Base-by-base conservation (phyloP, 1,140 invertebrate species). In the Drosophila simulans region DNA sequence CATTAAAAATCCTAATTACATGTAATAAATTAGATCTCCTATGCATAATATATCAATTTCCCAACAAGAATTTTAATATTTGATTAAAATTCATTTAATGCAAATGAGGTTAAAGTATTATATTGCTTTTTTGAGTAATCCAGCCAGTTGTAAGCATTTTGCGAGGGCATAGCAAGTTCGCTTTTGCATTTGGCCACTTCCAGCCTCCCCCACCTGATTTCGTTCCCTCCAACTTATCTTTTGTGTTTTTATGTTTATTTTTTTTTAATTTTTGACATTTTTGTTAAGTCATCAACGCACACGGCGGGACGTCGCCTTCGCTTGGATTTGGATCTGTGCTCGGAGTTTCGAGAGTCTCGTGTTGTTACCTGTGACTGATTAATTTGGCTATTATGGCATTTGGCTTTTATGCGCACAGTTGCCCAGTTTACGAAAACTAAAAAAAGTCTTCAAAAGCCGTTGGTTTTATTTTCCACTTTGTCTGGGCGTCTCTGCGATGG, bases 321-420 rank as follows among this genome's bases (percentile, higher is more conserved):
- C 48, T 51, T 17, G 48, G 45, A 46, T 46, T 53, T 64, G 54
- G 64, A 75, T 49, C 72, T 51, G 63, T 73, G 70, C 58, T 82
- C 80, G 70, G 56, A 52, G 52, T 20, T 74, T 51, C 48, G 52
- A 70, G 80, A 43, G 72, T 86, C 69, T 66, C 86, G 71, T 81
- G 79, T 73, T 88, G 83, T 88, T 88, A 83, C 75, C 84, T 89
- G 84, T 90, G 84, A 89, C 84, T 89, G 84, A 89, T 89, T 89
- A 89, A 89, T 89, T 89, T 89, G 84, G 85, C 84, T 89, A 89
- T 89, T 89, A 89, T 89, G 85, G 85, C 80, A 89, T 89, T 89
- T 89, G 84, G 84, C 76, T 89, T 83, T 88, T 88, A 84, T 88
- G 85, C 80, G 79, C 83, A 77, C 84, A 80, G 80, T 76, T 80